Evolutionary conservation across 92 coral and sea anemone species (phyloP).

Genomic region (Palythoa heliodiscus): DNA sequence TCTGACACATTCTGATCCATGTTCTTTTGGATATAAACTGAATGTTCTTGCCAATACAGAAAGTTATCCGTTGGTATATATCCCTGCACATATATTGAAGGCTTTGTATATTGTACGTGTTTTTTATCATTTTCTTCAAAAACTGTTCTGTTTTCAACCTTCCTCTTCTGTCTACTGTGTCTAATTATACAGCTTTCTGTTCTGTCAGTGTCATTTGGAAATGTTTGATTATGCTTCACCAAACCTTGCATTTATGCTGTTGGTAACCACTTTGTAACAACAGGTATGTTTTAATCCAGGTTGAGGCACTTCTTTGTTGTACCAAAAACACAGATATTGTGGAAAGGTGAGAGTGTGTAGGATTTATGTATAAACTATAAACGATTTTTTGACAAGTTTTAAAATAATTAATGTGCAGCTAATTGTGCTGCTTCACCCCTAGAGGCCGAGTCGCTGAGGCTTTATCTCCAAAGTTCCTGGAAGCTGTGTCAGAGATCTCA

Average conservation of each 20-base stretch:
- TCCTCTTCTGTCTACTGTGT: neutral
- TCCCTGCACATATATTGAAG: too few relatives aligned
- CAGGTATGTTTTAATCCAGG: slow-evolving; percentile 37
- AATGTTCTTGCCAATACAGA: too few relatives aligned
- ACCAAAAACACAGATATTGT: slow-evolving; percentile 59
- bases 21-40: too few relatives aligned
- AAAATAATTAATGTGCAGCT: neutral
- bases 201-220: neutral
- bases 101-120: too few relatives aligned
- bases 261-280: neutral
- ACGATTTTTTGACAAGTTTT: neutral
- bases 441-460: neutral
- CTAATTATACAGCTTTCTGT: too few relatives aligned
- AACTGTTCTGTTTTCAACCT: too few relatives aligned
- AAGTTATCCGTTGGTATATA: too few relatives aligned
- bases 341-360: slow-evolving; percentile 40
- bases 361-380: neutral
- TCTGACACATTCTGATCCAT: too few relatives aligned
- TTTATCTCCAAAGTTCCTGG: slow-evolving; percentile 38
- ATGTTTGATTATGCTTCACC: neutral
- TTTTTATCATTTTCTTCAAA: too few relatives aligned
- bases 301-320: slow-evolving; percentile 73
- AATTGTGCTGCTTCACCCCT: neutral
- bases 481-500: slow-evolving; percentile 30
- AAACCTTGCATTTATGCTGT: neutral